phyloP scores from a whole-genome alignment of 2,797 vertebrate species.

The Scolopax bukidnonensis region DNA sequence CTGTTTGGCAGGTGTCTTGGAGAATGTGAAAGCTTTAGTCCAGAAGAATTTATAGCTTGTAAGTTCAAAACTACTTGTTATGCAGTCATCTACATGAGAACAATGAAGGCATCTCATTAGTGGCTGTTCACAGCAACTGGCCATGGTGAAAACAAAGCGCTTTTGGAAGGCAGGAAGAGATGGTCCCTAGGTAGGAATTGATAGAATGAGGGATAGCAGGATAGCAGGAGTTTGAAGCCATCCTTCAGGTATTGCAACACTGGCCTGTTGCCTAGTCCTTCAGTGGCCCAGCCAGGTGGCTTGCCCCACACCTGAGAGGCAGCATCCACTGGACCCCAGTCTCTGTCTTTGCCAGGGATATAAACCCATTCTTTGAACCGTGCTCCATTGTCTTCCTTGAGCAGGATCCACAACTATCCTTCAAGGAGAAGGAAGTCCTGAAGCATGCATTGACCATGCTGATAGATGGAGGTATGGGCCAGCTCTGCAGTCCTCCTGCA shows the following conservation, averaged over 20 bases:
- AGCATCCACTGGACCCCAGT: accelerated
- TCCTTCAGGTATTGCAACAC: not conserved
- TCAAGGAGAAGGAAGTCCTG: not conserved
- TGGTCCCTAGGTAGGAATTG: not conserved
- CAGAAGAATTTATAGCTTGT: not conserved
- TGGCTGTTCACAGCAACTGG: not conserved
- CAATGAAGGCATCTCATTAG: not conserved
- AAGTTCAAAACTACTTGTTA: not conserved
- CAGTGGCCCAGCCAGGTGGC: not conserved
- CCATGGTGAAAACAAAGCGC: not conserved
- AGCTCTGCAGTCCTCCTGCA: not conserved
- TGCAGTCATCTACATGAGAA: not conserved
- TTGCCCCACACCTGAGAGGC: not conserved
- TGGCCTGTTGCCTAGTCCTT: not conserved
- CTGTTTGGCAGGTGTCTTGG: not conserved
- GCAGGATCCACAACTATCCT: not conserved
- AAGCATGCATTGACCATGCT: not conserved
- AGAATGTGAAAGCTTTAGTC: not conserved
- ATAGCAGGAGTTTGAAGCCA: not conserved
- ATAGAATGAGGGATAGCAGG: not conserved
- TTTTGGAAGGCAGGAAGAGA: not conserved
- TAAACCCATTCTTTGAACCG: not conserved
- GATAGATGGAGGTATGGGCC: not conserved
- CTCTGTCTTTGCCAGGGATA: not conserved
- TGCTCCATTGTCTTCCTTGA: not conserved